These are phyloP conservation scores for Brachionus sp. DNA, from an alignment of 1,140 invertebrate species.

Conservation along the genomic window DNA sequence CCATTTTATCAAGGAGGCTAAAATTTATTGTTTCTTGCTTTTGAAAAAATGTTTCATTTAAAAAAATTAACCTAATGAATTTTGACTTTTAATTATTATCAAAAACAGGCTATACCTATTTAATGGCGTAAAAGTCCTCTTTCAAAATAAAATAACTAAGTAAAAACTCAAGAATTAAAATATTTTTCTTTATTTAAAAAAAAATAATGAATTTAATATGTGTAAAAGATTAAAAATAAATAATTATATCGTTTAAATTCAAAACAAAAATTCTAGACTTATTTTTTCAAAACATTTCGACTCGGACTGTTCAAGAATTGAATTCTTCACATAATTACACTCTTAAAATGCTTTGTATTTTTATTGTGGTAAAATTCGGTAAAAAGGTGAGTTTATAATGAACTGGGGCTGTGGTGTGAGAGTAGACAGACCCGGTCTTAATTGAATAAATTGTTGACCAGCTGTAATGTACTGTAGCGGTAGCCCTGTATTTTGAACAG, in stretches of 20 bases:
- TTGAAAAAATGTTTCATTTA: too few species aligned
- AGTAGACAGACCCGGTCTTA: background rate
- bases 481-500: background rate
- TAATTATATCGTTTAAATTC: background rate
- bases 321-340: background rate
- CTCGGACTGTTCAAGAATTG: background rate
- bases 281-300: background rate
- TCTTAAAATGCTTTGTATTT: background rate
- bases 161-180: background rate
- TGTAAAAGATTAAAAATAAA: background rate
- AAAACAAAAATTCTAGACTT: background rate
- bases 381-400: constrained; percentile 30
- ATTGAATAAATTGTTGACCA: constrained; percentile 28
- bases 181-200: background rate
- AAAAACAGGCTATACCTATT: too few species aligned
- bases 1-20: too few species aligned
- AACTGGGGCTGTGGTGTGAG: constrained; percentile 19
- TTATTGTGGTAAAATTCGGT: constrained; percentile 34
- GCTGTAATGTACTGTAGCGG: constrained; percentile 18
- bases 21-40: too few species aligned
- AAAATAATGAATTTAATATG: background rate
- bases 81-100: too few species aligned
- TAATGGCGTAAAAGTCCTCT: too few species aligned
- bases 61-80: too few species aligned
- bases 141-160: too few species aligned